A percentile compares a stretch with the other conserved stretches of the same genome.
phyloP scores from a whole-genome alignment of 2,888 invertebrate species.

The Adineta ricciae region DNA sequence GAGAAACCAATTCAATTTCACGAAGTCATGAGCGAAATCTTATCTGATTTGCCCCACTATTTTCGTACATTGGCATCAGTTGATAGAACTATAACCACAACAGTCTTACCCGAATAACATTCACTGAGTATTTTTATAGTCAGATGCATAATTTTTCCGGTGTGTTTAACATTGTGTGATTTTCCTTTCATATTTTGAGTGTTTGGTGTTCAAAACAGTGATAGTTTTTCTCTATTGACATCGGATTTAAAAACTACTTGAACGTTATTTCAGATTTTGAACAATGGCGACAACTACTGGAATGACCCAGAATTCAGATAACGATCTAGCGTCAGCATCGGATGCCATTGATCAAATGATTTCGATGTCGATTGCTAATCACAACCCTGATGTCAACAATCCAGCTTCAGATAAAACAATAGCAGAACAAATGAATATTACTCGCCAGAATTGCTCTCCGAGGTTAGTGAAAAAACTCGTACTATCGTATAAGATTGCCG shows the following conservation, averaged over 20 bases:
- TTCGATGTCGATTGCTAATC: neutral
- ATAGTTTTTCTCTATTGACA: neutral
- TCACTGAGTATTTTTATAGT: neutral
- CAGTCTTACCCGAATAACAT: neutral
- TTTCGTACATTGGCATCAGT: neutral
- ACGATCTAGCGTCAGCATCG: neutral
- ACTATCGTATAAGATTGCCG: too few relatives aligned
- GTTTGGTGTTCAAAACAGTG: neutral
- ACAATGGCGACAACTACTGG: neutral
- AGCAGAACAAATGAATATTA: neutral
- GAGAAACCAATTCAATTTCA: slow-evolving; percentile 11
- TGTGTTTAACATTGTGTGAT: neutral
- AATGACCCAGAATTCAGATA: neutral
- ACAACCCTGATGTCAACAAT: neutral
- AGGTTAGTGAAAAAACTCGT: too few relatives aligned
- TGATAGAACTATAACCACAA: neutral
- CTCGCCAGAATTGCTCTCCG: neutral
- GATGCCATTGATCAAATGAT: neutral
- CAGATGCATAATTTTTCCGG: neutral
- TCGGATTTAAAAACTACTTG: neutral
- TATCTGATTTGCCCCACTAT: neutral
- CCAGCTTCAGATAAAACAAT: neutral
- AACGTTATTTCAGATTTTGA: neutral
- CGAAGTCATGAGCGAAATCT: neutral
- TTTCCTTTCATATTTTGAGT: neutral